Percentiles rank a stretch among this genome's conserved stretches.
These are phyloP conservation scores for Temnothorax unifasciatus DNA, from an alignment of 2,888 invertebrate species.

Conservation along the genomic window DNA sequence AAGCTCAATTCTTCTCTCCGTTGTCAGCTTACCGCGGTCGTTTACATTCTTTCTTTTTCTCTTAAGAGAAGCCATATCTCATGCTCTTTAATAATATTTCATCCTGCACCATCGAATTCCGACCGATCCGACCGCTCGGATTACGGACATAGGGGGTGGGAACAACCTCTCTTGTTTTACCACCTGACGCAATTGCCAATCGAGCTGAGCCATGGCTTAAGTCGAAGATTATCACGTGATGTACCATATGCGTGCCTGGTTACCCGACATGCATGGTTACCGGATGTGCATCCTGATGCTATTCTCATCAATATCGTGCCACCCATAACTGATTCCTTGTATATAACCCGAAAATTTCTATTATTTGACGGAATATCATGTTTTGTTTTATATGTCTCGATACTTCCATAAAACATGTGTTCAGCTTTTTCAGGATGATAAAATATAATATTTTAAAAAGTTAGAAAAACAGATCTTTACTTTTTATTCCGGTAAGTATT, in stretches of 20 bases:
- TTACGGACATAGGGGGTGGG: slow-evolving; percentile 57
- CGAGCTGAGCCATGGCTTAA: slow-evolving; percentile 56
- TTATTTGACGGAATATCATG: background rate
- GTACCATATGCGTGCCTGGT: slow-evolving; percentile 36
- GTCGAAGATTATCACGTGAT: slow-evolving; percentile 61
- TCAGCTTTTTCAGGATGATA: background rate
- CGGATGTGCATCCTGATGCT: slow-evolving; percentile 19
- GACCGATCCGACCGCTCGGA: slow-evolving; percentile 56
- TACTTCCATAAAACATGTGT: background rate
- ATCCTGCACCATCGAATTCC: slow-evolving; percentile 70
- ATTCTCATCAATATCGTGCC: slow-evolving; percentile 2
- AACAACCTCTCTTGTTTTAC: slow-evolving; percentile 58
- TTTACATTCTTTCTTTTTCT: slow-evolving; percentile 21
- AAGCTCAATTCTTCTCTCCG: slow-evolving; percentile 32
- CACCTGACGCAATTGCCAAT: slow-evolving; percentile 55
- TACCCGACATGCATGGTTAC: slow-evolving; percentile 18
- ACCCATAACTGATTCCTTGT: background rate
- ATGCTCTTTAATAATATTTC: slow-evolving; percentile 72
- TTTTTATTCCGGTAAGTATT: background rate
- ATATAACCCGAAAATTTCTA: background rate
- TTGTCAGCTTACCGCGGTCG: slow-evolving; percentile 8
- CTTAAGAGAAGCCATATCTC: slow-evolving; percentile 59
- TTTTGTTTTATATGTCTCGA: background rate
- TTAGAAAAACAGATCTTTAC: background rate
- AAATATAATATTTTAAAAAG: background rate